Base-by-base conservation (phyloP, 1,140 invertebrate species). In the Meteorus sp. region DNA sequence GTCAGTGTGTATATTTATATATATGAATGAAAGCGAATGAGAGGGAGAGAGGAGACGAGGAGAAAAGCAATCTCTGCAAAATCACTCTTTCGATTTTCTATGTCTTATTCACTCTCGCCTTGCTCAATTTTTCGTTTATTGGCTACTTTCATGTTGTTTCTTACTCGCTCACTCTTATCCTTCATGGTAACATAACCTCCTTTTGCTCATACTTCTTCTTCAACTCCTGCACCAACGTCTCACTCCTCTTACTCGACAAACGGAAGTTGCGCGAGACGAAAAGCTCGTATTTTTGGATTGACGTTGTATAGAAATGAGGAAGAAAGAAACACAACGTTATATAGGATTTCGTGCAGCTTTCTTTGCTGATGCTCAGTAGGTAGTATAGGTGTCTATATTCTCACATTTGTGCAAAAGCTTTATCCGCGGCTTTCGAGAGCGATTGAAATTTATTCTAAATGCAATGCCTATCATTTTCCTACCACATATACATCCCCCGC, bases 271-370 rank as follows among this genome's bases (percentile, higher is more conserved):
- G 53, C 53, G 53, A 53, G 37, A 53, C 22, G 53, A 25, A 31
- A n/a, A 17, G 31, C 53, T 29, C 37, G 53, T 55, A 55, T 55
- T 55, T 55, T 55, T 55, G 53, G 53, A 55, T 55, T 55, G 25
- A 44, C 50, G 27, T 37, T 23, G 29, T 13, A 52, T 17, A 29
- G 22, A 11, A 19, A 59, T 6, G 15, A 25, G 15, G 2, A 20
- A n/a, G 15, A 6, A 15, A 8, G 27, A 3, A 22, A 45, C 44
- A 31, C 15, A 51, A n/a, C n/a, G n/a, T n/a, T n/a, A n/a, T n/a
- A n/a, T n/a, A n/a, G n/a, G n/a, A n/a, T n/a, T n/a, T n/a, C n/a
- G n/a, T n/a, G n/a, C n/a, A n/a, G n/a, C n/a, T n/a, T n/a, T n/a
- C n/a, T n/a, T n/a, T n/a, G n/a, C n/a, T n/a, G n/a, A n/a, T n/a